Base-by-base conservation (phyloP, 2,888 invertebrate species). In the Neoascia interrupta region DNA sequence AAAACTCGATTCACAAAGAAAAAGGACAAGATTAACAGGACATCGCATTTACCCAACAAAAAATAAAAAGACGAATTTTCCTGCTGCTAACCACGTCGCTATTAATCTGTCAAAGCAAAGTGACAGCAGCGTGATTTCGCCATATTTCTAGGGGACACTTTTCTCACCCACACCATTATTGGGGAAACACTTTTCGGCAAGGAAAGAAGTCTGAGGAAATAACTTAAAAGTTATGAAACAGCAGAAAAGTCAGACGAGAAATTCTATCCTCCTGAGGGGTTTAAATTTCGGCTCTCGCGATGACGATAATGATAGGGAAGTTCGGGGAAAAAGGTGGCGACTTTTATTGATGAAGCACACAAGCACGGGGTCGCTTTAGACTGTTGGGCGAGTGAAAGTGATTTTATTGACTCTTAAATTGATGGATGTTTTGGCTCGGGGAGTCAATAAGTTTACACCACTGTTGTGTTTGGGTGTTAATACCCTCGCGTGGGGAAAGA, bases 61-160 rank as follows among this genome's bases (percentile, higher is more conserved):
- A 43, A 45, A 43, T 10, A 28, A 21, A 26, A 58, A 28, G 43
- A 15, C 4, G 31, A 60, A 43, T 45, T 58, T 51, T 53, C 10
- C 64, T 58, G 34, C 28, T 60, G 45, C 70, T 64, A 70, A 66
- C 76, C 76, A 70, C 58, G 70, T 76, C 64, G 64, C 64, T 76
- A 76, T 76, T 76, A 76, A 76, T 76, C 70, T 76, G 76, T 70
- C 76, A 76, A 76, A 76, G 58, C 64, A 70, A 76, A 70, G 76
- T 76, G 76, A 76, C 64, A 76, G 76, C 76, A 64, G 58, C 60
- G 60, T 70, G 76, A 76, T 76, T 76, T 70, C 26, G n/a, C 10
- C 11, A 2, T 19, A 23, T 16, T 15, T 31, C n/a, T 13, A 21
- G 6, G 18, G 15, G 6, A 53, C 21, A 15, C 10, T 8, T 13